Percentiles rank a stretch among this genome's conserved stretches.
These are phyloP conservation scores for Chironex yamaguchii DNA, from an alignment of 30 jellyfish, hydroid and myxozoan genomes.

Conservation along the genomic window DNA sequence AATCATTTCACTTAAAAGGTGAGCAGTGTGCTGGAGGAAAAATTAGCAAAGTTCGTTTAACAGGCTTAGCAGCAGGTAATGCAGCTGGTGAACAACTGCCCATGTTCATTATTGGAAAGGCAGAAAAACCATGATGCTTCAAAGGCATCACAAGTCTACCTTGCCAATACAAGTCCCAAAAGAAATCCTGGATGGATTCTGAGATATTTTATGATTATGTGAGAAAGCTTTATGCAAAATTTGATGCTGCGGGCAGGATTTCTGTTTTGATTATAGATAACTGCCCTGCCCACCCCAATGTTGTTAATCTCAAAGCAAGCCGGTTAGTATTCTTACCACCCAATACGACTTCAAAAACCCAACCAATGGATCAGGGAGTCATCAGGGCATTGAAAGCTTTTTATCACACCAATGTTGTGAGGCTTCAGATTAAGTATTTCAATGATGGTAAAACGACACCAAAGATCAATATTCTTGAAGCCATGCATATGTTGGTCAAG, in stretches of 20 bases:
- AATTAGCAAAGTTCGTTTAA: conserved; percentile 27
- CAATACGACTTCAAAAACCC: conserved; percentile 8
- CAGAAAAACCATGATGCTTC: conserved; percentile 50
- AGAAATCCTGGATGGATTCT: background rate
- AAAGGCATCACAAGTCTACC: conserved; percentile 54
- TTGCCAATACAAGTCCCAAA: conserved; percentile 22
- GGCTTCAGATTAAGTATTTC: conserved; percentile 7
- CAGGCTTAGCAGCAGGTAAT: conserved; percentile 43
- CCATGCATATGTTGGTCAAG: background rate
- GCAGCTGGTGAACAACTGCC: conserved; percentile 59
- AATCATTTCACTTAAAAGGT: too few relatives aligned
- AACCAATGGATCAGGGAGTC: conserved; percentile 40
- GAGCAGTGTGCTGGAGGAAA: too few relatives aligned
- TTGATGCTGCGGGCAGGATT: background rate
- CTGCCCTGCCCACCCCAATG: conserved; percentile 9
- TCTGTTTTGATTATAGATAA: background rate
- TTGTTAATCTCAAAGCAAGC: background rate
- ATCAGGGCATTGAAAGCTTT: conserved; percentile 9
- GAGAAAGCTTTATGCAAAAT: background rate
- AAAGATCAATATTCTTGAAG: conserved; percentile 24
- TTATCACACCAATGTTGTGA: background rate
- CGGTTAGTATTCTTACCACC: background rate
- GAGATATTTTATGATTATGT: background rate
- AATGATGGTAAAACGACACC: conserved; percentile 39
- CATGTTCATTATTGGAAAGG: conserved; percentile 49